Evolutionary conservation across 2,888 invertebrate genomes (phyloP), one percentile per base, ranked within the genome.

Genomic region (Lordiphosa fenestrarum): DNA sequence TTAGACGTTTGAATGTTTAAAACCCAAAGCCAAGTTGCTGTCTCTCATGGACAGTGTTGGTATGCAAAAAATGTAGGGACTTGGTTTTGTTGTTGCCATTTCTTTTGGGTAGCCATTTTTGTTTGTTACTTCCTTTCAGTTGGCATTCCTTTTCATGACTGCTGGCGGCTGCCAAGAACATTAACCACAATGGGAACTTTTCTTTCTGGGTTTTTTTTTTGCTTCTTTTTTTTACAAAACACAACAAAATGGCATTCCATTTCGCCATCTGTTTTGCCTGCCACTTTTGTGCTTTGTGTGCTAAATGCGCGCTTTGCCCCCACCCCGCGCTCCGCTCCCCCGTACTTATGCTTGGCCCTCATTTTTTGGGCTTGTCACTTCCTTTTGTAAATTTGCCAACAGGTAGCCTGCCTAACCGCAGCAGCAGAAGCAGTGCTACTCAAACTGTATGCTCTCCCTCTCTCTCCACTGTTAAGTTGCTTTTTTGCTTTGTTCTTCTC

Each of bases 231-330:
- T 40, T 44, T 52, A 53, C 51, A 64, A 66, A 53, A 63, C 48
- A 52, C 64, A 58, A 65, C 50, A 71, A 65, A 74, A 71, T 71
- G 84, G 58, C 78, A 77, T 70, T 63, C 68, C 82, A 84, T 71
- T 74, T 59, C 65, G 84, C 62, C 77, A 84, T 84, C 69, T 75
- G 76, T 74, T 71, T 77, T 77, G 77, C 67, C 35, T 49, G 44
- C 61, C 71, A 63, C 62, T 73, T 73, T 66, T 68, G 75, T 68
- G 75, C 74, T 81, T 84, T 77, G 84, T 84, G 71, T 77, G 78
- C 60, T 77, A 74, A 81, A 78, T 74, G 75, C 69, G 78, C 84
- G 78, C 84, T 77, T 77, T 81, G 84, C 41, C 37, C 52, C 58
- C 48, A 10, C n/a, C 36, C 40, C 4, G 35, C 4, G 2, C 15